Conservation (phyloP, 2,797 vertebrate genomes). For the Lithobates pipiens region DNA sequence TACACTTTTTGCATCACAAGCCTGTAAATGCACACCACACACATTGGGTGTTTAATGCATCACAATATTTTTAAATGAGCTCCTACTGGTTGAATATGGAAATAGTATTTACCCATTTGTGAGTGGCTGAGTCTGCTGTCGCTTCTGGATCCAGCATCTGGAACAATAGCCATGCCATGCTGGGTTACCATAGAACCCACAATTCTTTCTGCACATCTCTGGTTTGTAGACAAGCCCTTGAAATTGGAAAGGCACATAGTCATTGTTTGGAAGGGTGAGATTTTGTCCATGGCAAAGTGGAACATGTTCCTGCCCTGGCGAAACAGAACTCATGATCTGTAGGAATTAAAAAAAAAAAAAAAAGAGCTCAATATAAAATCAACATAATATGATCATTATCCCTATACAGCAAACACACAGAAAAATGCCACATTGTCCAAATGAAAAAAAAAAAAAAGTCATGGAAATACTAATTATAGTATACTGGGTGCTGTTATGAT, state of each 20-base stretch:
- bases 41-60: no score
- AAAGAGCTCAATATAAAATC: no score
- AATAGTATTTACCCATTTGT: slow-evolving; percentile 35
- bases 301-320: background rate
- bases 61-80: background rate
- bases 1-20: no score
- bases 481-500: background rate
- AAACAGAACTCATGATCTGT: slow-evolving; percentile 42
- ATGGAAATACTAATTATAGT: background rate
- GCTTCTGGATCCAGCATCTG: slow-evolving; percentile 81
- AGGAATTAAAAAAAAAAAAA: background rate
- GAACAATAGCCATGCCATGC: slow-evolving; percentile 85
- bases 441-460: no score
- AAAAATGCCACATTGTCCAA: no score
- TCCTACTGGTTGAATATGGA: no score
- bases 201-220: slow-evolving; percentile 79
- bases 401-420: no score
- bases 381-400: background rate
- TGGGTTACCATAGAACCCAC: slow-evolving; percentile 84
- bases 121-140: slow-evolving; percentile 55
- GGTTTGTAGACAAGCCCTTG: slow-evolving; percentile 40
- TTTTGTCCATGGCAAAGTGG: background rate
- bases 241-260: slow-evolving; percentile 8
- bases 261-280: background rate
- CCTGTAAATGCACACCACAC: no score